These are phyloP conservation scores for Trematocara unimaculatum DNA, from an alignment of 2,113 vertebrate genomes.

Conservation along the genomic window DNA sequence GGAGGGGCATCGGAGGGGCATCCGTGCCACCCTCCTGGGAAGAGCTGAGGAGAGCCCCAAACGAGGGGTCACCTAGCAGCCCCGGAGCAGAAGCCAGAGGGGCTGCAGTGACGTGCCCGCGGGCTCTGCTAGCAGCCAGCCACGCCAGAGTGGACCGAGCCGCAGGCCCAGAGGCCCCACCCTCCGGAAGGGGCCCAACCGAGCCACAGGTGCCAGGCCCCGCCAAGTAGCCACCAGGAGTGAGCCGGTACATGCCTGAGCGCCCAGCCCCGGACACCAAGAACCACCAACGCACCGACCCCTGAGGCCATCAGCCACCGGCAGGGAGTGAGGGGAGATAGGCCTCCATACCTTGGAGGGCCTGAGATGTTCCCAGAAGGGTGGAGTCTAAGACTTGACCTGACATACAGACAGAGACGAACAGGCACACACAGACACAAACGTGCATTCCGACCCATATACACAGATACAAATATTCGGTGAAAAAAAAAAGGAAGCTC, in stretches of 20 bases:
- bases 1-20: no score
- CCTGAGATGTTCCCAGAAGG: background rate
- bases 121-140: background rate
- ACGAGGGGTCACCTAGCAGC: accelerated
- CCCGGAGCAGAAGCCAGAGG: accelerated
- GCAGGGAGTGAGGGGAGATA: background rate
- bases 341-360: background rate
- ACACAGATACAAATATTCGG: accelerated
- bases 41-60: background rate
- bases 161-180: background rate
- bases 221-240: accelerated
- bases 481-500: background rate
- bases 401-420: background rate
- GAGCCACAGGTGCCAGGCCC: background rate
- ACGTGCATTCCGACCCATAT: accelerated
- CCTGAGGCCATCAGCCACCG: accelerated
- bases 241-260: background rate
- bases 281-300: accelerated
- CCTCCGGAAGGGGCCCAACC: accelerated
- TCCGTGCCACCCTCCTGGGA: accelerated
- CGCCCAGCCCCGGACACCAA: accelerated
- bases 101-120: accelerated
- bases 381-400: background rate
- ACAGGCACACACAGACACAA: background rate
- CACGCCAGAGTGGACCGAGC: accelerated